Evolutionary conservation across 2,888 invertebrate genomes (phyloP).

Genomic region (Ormyrus labotus): DNA sequence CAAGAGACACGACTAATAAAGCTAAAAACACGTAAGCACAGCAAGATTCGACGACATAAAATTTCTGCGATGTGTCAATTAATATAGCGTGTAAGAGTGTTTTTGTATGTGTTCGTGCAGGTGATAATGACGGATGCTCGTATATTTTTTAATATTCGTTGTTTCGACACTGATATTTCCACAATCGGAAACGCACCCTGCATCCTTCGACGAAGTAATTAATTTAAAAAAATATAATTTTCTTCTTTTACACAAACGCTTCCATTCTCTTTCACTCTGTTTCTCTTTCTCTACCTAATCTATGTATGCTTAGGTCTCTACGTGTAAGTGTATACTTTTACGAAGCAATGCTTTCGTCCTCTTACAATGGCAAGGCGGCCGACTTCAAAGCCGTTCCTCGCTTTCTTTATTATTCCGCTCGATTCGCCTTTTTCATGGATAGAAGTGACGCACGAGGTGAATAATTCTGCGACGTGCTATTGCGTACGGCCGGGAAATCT

Average conservation of each 20-base stretch:
- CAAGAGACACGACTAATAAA: constrained; percentile 49
- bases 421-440: constrained; percentile 14
- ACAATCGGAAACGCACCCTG: neutral
- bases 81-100: constrained; percentile 7
- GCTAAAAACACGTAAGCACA: constrained; percentile 44
- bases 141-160: constrained; percentile 21
- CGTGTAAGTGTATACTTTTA: neutral
- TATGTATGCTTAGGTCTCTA: neutral
- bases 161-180: neutral
- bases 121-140: constrained; percentile 49
- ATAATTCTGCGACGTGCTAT: constrained; percentile 18
- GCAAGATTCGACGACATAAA: constrained; percentile 35
- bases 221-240: constrained; percentile 36
- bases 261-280: neutral
- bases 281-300: constrained; percentile 7
- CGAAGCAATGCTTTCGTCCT: constrained; percentile 39
- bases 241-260: constrained; percentile 4
- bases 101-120: constrained; percentile 19
- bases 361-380: constrained; percentile 1
- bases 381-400: neutral
- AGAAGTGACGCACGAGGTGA: constrained; percentile 39
- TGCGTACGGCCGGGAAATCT: neutral
- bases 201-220: neutral
- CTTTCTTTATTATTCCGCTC: neutral
- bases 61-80: constrained; percentile 51